Conservation (phyloP, 1,140 invertebrate genomes). For the Drosophila repleta region DNA sequence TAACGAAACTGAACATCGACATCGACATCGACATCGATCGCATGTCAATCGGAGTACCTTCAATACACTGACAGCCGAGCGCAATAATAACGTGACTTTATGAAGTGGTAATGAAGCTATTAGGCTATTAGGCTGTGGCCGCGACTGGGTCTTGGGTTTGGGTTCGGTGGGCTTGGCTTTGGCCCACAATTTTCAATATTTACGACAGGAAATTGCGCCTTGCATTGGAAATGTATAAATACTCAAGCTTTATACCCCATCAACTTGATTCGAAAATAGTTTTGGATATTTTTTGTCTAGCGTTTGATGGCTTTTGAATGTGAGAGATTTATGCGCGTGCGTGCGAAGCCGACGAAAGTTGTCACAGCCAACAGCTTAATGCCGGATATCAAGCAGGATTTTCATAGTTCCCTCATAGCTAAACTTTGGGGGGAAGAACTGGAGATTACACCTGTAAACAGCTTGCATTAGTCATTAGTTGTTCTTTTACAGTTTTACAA, state of each 20-base stretch:
- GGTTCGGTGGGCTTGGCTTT: slow-evolving; percentile 50
- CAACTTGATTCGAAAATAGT: slow-evolving; percentile 20
- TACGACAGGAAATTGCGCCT: slow-evolving; percentile 79
- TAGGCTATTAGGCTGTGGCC: slow-evolving; percentile 71
- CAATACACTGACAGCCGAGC: slow-evolving; percentile 50
- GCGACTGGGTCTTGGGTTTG: slow-evolving; percentile 19
- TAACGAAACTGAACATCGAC: slow-evolving; percentile 22
- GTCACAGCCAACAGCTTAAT: not conserved
- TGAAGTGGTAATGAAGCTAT: slow-evolving; percentile 81
- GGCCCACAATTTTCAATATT: slow-evolving; percentile 74
- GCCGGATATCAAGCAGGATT: no score
- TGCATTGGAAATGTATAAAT: slow-evolving; percentile 60
- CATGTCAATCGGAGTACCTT: slow-evolving; percentile 33
- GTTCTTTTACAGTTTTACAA: slow-evolving; percentile 12
- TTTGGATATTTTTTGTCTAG: slow-evolving; percentile 30
- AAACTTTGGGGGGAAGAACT: not conserved
- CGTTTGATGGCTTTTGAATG: slow-evolving; percentile 66
- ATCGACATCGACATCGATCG: slow-evolving; percentile 25
- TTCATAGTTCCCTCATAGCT: no score
- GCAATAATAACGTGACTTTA: slow-evolving; percentile 79
- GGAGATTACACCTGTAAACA: not conserved
- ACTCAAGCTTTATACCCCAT: slow-evolving; percentile 21
- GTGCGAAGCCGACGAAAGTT: slow-evolving; percentile 41
- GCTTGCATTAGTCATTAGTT: slow-evolving; percentile 4
- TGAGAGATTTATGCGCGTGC: slow-evolving; percentile 71